These are phyloP conservation scores for Goniozus legneri DNA, from an alignment of 1,140 invertebrate genomes.

Conservation along the genomic window DNA sequence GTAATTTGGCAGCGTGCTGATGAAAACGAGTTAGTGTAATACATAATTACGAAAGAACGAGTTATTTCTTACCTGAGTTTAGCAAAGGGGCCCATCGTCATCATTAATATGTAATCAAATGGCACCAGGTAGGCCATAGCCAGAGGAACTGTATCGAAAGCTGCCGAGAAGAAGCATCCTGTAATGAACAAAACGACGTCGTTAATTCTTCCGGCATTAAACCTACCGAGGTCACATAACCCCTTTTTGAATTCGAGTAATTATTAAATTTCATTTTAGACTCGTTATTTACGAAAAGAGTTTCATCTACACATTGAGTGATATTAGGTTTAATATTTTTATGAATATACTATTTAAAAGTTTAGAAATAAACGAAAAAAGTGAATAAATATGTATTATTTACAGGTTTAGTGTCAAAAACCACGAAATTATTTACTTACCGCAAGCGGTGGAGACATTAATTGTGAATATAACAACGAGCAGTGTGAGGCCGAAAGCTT, in stretches of 20 bases:
- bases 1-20: conserved; percentile 72
- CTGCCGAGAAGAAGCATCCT: conserved; percentile 82
- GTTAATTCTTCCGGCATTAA: background rate
- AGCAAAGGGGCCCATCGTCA: conserved; percentile 80
- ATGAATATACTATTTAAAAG: too few relatives aligned
- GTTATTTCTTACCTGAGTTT: conserved; percentile 67
- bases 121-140: conserved; percentile 83
- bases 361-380: too few relatives aligned
- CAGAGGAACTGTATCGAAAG: conserved; percentile 73
- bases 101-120: conserved; percentile 84
- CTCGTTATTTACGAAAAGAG: too few relatives aligned
- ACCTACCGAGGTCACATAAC: too few relatives aligned
- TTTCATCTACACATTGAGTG: too few relatives aligned
- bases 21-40: too few relatives aligned
- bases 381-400: too few relatives aligned
- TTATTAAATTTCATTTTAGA: too few relatives aligned
- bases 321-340: too few relatives aligned
- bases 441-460: conserved; percentile 80
- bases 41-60: background rate
- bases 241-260: too few relatives aligned
- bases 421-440: conserved; percentile 49
- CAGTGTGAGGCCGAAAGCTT: conserved; percentile 68
- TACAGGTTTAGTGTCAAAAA: too few relatives aligned
- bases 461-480: conserved; percentile 69
- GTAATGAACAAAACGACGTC: conserved; percentile 20